These are phyloP conservation scores for Coleophora flavipennella DNA, from an alignment of 2,888 invertebrate species.

Conservation along the genomic window DNA sequence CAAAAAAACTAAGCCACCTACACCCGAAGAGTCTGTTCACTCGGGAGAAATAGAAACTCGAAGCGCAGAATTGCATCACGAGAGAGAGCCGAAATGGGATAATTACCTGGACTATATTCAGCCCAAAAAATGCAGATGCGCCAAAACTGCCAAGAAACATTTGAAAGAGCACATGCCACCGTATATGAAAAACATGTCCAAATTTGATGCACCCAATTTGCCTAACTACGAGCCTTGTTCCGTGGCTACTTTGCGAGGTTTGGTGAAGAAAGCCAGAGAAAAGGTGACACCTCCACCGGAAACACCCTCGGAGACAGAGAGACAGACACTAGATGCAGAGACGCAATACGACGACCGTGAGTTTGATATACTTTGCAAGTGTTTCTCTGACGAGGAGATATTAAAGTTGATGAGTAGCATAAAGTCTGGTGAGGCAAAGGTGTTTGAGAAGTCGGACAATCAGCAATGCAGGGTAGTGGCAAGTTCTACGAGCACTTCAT, in stretches of 20 bases:
- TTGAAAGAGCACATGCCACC: conserved; percentile 45
- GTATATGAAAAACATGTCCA: conserved; percentile 48
- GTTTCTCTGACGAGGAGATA: conserved; percentile 39
- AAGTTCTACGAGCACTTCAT: conserved; percentile 5
- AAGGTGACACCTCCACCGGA: conserved; percentile 16
- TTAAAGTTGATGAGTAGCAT: no score
- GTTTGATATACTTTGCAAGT: conserved; percentile 41
- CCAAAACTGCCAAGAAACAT: conserved; percentile 42
- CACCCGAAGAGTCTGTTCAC: conserved; percentile 4
- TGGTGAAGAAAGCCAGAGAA: conserved; percentile 34
- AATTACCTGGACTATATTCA: conserved; percentile 38
- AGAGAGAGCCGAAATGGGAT: conserved; percentile 49
- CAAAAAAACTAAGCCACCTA: background rate
- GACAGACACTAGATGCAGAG: no score
- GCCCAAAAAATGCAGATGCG: conserved; percentile 38
- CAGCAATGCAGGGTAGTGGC: background rate
- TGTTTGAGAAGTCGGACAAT: conserved; percentile 20
- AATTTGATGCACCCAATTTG: conserved; percentile 32
- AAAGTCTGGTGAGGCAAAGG: conserved; percentile 15
- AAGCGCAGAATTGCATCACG: conserved; percentile 28
- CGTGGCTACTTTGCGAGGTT: conserved; percentile 26
- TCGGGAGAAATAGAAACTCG: conserved; percentile 30
- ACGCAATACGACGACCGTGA: conserved; percentile 43
- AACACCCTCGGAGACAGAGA: conserved; percentile 15
- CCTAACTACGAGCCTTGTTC: conserved; percentile 45